phyloP scores from a whole-genome alignment of 2,113 vertebrate genomes.

The Pachypanchax playfairii region DNA sequence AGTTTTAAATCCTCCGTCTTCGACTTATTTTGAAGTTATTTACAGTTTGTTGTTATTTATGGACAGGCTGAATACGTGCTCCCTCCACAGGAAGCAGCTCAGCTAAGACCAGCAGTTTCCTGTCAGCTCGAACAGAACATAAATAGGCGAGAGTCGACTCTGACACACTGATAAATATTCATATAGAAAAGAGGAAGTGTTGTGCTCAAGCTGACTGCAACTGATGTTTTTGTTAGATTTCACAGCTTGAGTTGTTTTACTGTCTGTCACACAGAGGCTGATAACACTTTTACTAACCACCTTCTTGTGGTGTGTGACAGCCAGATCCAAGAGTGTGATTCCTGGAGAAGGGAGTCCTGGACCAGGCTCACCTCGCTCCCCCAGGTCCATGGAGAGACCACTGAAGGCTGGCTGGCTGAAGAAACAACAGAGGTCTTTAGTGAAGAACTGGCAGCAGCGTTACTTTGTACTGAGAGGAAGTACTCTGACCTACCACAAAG shows the following conservation, averaged over 20 bases:
- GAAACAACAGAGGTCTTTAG: slow-evolving; percentile 92
- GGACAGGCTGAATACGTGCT: slow-evolving; percentile 2
- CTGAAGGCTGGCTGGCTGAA: slow-evolving; percentile 93
- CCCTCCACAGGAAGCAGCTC: slow-evolving; percentile 63
- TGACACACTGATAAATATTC: slow-evolving; percentile 40
- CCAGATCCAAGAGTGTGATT: slow-evolving; percentile 89
- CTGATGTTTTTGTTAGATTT: slow-evolving; percentile 30
- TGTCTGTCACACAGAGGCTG: neutral
- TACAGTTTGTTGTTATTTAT: neutral
- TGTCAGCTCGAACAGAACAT: slow-evolving; percentile 23
- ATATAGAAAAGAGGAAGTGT: slow-evolving; percentile 60
- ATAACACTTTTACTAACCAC: neutral
- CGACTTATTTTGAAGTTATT: neutral
- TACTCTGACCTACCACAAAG: slow-evolving; percentile 91
- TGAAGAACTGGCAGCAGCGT: slow-evolving; percentile 94
- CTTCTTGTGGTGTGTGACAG: slow-evolving; percentile 69
- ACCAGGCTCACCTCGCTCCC: slow-evolving; percentile 32
- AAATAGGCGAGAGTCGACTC: slow-evolving; percentile 29
- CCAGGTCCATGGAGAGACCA: slow-evolving; percentile 82
- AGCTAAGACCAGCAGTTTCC: slow-evolving; percentile 58
- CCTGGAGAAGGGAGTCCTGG: slow-evolving; percentile 74
- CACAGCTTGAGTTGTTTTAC: slow-evolving; percentile 11
- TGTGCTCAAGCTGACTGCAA: neutral
- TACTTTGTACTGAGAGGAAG: slow-evolving; percentile 90
- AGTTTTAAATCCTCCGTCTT: no score